Base-by-base conservation (phyloP, 2,888 invertebrate species). In the Sisyra nigra region DNA sequence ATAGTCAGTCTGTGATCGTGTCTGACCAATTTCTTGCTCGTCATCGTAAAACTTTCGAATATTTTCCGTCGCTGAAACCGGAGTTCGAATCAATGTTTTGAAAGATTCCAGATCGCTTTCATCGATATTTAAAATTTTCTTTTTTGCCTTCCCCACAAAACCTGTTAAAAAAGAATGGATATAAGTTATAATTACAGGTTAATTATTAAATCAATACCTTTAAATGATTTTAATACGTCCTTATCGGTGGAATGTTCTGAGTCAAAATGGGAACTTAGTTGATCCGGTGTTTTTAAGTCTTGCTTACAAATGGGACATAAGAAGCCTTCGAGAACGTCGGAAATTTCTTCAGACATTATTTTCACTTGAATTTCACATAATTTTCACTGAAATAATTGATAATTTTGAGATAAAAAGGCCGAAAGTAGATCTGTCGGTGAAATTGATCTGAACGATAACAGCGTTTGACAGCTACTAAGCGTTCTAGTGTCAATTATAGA, bases 281-380 rank as follows among this genome's bases (percentile, higher is more conserved):
- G 80, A 42, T 76, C 72, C 5, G 88, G 80, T 10, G 88, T 84
- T 57, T 86, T 84, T 38, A 91, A 71, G 61, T 96, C 93, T 32
- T 80, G 79, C 65, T 88, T 83, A 57, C 96, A 96, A 53, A 93
- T 87, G 0, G 96, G 94, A 61, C 96, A 96, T 8, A 96, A 68
- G 58, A 96, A 94, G 4, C 96, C 96, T 63, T 96, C 93, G 46
- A 86, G 67, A 51, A 89, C 82, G 54, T 74, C 71, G 3, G 60
- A 62, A 33, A 71, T 71, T 41, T 66, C 30, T 9, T 33, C 35
- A 14, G 42, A 42, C 42, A 42, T 41, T 34, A 34, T 40, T 30
- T 29, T 19, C 18, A 11, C 18, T 18, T 15, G n/a, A 38, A 17
- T 24, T 24, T 24, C 24, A 24, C 24, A 24, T 24, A 7, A 24